Base-by-base conservation (phyloP, 92 coral and sea anemone species). In the Blastomussa wellsi region DNA sequence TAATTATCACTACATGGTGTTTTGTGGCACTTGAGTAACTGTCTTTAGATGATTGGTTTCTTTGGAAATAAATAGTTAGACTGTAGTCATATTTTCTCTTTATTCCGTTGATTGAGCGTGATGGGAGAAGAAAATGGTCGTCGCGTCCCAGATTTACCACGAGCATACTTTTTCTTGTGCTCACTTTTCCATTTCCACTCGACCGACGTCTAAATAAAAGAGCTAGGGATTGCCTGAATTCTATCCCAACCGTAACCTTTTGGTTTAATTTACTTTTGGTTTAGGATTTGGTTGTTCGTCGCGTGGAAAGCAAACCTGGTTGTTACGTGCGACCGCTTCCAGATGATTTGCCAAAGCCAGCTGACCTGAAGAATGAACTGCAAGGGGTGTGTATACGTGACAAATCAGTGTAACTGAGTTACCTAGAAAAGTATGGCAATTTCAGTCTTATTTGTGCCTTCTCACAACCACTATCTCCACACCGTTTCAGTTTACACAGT, bases 241-340 rank as follows among this genome's bases (percentile, higher is more conserved):
- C 70, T 7, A 2, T 66, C 7, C 33, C 9, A 66, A 66, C 72
- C 15, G 37, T 24, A 13, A 20, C 19, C 37, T 12, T 19, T 26
- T 65, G 62, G n/a, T 16, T 52, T 26, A 38, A 13, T 44, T 44
- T 39, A 7, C n/a, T 33, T 60, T 28, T 33, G 1, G 14, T 19
- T 28, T 28, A 86, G 84, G 42, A 70, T 37, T 32, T 78, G 15
- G n/a, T 72, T 0, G 79, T 86, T 0, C 70, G 59, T 17, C 89
- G 89, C 49, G 51, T 48, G 44, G 69, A 68, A 64, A 68, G 82
- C 20, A 38, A 86, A 6, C 55, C 66, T 2, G 38, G 9, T 42
- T 86, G 89, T 32, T 72, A 51, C 37, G 12, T 86, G 49, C 28
- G 60, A 5, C 89, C 89, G 31, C 79, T 86, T 33, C 89, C 89